A percentile compares a stretch with the other conserved stretches of the same genome.
phyloP scores from a whole-genome alignment of 1,140 invertebrate species.

The Drosophila mayri region DNA sequence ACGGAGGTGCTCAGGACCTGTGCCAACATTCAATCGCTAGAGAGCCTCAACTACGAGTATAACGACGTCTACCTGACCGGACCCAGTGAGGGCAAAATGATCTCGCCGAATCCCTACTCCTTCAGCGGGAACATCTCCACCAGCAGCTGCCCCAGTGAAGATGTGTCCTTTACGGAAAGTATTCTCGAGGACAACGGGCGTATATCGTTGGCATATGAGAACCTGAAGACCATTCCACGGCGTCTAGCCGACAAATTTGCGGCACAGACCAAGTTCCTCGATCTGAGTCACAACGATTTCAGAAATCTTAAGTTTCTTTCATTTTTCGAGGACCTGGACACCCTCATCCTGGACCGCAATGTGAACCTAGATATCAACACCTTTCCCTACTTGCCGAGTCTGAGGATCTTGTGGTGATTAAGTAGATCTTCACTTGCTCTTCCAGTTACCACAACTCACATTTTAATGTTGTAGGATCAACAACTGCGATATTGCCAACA shows the following conservation, averaged over 20 bases:
- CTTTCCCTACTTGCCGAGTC: conserved; percentile 70
- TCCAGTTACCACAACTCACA: background rate
- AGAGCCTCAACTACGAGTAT: conserved; percentile 69
- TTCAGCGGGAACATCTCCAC: conserved; percentile 70
- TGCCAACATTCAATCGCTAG: conserved; percentile 71
- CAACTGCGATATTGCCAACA: conserved; percentile 77
- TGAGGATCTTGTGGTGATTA: conserved; percentile 75
- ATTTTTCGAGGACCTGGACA: conserved; percentile 78
- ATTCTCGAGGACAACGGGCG: conserved; percentile 77
- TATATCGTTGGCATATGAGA: conserved; percentile 81
- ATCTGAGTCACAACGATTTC: conserved; percentile 79
- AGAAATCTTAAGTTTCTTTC: conserved; percentile 75
- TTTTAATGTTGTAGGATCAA: conserved; percentile 62
- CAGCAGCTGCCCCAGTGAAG: conserved; percentile 72
- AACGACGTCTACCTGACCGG: conserved; percentile 56
- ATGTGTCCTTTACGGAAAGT: conserved; percentile 62
- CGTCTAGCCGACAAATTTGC: conserved; percentile 78
- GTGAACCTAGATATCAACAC: conserved; percentile 70
- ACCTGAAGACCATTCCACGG: conserved; percentile 69
- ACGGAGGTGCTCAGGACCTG: conserved; percentile 70
- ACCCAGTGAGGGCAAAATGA: conserved; percentile 62
- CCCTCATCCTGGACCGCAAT: conserved; percentile 77
- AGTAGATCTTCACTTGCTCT: accelerated
- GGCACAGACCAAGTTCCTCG: conserved; percentile 73
- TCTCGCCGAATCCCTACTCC: conserved; percentile 70